Evolutionary conservation across 1,140 invertebrate genomes (phyloP).

Genomic region (Tetramorium alpestre): DNA sequence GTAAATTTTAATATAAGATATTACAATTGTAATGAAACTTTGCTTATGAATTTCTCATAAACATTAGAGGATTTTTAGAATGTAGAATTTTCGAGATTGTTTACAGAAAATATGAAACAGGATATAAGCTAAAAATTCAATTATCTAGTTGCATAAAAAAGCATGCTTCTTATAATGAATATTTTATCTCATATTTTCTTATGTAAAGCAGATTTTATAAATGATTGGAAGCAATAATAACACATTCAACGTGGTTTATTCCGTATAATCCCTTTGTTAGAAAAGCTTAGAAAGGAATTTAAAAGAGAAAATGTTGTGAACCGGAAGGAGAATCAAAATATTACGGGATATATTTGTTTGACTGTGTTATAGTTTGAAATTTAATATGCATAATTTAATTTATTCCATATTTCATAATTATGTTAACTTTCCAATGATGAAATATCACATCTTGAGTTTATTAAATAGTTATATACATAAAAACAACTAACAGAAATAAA

Average conservation of each 20-base stretch:
- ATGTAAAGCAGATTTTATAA: constrained; percentile 5
- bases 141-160: background rate
- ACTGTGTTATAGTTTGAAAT: background rate
- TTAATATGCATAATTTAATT: constrained; percentile 24
- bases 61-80: background rate
- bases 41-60: background rate
- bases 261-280: background rate
- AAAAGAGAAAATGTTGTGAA: background rate
- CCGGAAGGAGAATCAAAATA: background rate
- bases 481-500: background rate
- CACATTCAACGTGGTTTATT: background rate
- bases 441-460: background rate
- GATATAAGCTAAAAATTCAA: background rate
- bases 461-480: background rate
- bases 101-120: background rate
- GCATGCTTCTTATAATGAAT: background rate
- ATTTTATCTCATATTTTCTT: background rate
- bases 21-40: background rate
- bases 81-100: background rate
- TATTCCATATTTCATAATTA: background rate
- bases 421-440: background rate
- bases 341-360: background rate
- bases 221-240: background rate
- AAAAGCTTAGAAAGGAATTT: background rate
- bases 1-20: background rate